phyloP scores from a whole-genome alignment of 2,113 vertebrate species.

The Mormyrus iriodes region DNA sequence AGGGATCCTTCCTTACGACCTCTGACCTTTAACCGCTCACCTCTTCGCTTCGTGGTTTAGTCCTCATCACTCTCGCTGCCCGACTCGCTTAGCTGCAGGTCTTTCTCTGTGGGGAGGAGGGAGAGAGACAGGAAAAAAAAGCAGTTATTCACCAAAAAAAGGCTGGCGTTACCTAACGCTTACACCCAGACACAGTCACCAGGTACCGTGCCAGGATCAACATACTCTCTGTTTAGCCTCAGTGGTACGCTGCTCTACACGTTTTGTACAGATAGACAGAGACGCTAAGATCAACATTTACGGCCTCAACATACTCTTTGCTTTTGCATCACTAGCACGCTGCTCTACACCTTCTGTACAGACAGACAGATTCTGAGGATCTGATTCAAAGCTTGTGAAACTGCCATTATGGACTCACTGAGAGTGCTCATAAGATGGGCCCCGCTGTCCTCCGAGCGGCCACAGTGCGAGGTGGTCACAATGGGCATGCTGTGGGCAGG shows the following conservation, averaged over 20 bases:
- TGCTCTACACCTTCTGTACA: background rate
- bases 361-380: background rate
- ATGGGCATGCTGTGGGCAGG: slow-evolving; percentile 58
- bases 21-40: background rate
- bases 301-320: background rate
- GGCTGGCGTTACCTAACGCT: background rate
- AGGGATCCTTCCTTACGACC: background rate
- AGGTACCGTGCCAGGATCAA: background rate
- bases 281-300: too few relatives aligned
- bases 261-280: too few relatives aligned
- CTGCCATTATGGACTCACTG: slow-evolving; percentile 66
- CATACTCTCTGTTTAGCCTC: background rate
- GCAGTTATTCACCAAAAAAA: background rate
- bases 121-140: slow-evolving; percentile 19
- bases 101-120: slow-evolving; percentile 74
- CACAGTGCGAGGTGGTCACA: slow-evolving; percentile 48
- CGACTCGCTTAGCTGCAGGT: slow-evolving; percentile 94
- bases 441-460: slow-evolving; percentile 61
- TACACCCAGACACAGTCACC: background rate
- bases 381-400: background rate
- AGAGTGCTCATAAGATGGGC: slow-evolving; percentile 83
- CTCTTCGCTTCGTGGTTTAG: slow-evolving; percentile 46
- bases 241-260: too few relatives aligned
- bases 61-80: slow-evolving; percentile 90
- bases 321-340: too few relatives aligned